Evolutionary conservation across 1,140 invertebrate species (phyloP), one percentile per base, ranked within the genome.

Genomic region (Neotoxoptera formosana): DNA sequence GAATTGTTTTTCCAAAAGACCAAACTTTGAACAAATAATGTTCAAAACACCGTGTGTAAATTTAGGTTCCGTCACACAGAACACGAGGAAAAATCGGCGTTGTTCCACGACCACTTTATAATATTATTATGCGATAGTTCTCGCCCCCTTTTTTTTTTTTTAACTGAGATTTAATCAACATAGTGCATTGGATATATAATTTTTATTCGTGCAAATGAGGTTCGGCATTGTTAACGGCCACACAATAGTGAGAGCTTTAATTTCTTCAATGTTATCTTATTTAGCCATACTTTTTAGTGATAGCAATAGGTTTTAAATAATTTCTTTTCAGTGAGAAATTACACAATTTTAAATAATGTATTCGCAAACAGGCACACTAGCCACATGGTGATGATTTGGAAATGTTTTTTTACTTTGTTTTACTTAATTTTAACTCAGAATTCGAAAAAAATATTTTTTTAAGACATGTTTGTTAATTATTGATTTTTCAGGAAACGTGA

Each of bases 11-110:
- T 53, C 20, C 20, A 11, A 89, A 89, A 51, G n/a, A 56, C 88
- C 34, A 56, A 90, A 90, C 88, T 53, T 90, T 56, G 34, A 89
- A 89, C n/a, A 56, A 89, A 56, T 36, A 56, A 14, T 90, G 51
- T 41, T 88, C 48, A 56, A 56, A 51, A 56, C 21, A 90, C 88
- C 34, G 17, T 56, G 48, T 23, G 36, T 90, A 56, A 25, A 25
- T 56, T 90, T 41, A 56, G 9, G 51, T 41, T 89, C 21, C 1
- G 34, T 76, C 60, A 76, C 30, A n/a, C n/a, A n/a, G n/a, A 14
- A 56, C 7, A n/a, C 6, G 6, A 17, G 11, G 4, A 51, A 88
- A 88, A 51, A 23, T 48, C 30, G 7, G 48, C 84, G 45, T 30
- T 87, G 30, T 76, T 76, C 60, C 17, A 17, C 30, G 60, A 76